phyloP scores from a whole-genome alignment of 2,888 invertebrate species.

The Drosophila suboccidentalis region DNA sequence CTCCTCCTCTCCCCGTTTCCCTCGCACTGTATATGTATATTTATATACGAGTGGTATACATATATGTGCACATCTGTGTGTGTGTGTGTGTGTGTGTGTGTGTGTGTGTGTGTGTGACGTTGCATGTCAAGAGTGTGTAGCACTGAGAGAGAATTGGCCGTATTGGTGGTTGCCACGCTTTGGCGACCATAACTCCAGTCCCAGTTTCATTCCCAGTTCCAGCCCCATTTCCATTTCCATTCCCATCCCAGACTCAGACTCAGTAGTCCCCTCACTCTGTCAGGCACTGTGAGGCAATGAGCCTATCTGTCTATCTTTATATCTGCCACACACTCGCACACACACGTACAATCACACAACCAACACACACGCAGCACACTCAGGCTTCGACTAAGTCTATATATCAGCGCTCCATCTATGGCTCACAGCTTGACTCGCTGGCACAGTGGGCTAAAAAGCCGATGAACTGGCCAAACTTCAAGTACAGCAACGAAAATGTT shows the following conservation, averaged over 20 bases:
- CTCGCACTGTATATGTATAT: constrained; percentile 11
- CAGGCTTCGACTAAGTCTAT: constrained; percentile 26
- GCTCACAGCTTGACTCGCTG: constrained; percentile 28
- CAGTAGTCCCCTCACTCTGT: constrained; percentile 22
- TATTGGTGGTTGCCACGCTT: constrained; percentile 69
- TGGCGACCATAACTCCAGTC: constrained; percentile 43
- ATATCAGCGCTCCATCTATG: constrained; percentile 47
- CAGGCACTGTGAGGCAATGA: constrained; percentile 50
- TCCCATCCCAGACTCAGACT: background rate
- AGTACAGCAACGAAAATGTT: background rate
- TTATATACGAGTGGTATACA: constrained; percentile 22
- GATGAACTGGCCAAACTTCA: background rate
- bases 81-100: constrained; percentile 16
- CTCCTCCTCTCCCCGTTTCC: constrained; percentile 23
- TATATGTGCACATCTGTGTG: constrained; percentile 15
- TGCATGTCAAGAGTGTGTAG: constrained; percentile 56
- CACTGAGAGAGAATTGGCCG: constrained; percentile 42
- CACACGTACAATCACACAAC: constrained; percentile 15
- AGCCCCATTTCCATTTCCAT: background rate
- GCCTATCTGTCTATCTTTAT: constrained; percentile 62
- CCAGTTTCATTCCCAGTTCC: constrained; percentile 2
- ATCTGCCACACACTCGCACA: constrained; percentile 46
- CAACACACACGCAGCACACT: constrained; percentile 17
- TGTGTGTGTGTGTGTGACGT: constrained; percentile 48
- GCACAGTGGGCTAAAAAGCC: constrained; percentile 16